Evolutionary conservation across 2,797 vertebrate genomes (phyloP), one percentile per base, ranked within the genome.

Genomic region (Halcyon smyrnensis): DNA sequence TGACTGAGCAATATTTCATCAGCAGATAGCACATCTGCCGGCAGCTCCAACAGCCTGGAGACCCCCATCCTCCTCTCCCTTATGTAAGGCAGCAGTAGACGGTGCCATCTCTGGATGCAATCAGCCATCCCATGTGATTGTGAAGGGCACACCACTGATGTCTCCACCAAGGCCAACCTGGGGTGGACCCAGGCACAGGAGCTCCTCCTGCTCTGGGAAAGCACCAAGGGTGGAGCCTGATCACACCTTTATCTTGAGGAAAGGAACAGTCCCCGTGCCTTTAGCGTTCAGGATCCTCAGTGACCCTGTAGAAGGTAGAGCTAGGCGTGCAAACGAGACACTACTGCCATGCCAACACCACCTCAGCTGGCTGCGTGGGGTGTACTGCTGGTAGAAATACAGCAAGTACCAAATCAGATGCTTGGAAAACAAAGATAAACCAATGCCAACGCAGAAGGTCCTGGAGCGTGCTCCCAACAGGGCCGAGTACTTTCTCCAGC

Each of bases 71-170:
- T 67, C 36, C 63, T 15, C 39, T 39, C 62, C 73, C 56, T 46
- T 3, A 51, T 27, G 19, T 41, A 60, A 60, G 68, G 73, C 0
- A 83, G 46, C 15, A 74, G 24, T 1, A 30, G 45, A 30, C 19
- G 25, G 76, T 17, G 32, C 3, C 2, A 51, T 5, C 41, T 39
- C 43, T 4, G 28, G 65, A 37, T 56, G 46, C 30, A 23, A 80
- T 8, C 41, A 36, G 46, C 69, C 51, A 32, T 1, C 3, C 17
- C n/a, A 34, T 0, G 0, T 0, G 6, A 60, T 25, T 0, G 11
- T 7, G 14, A 25, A 56, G 51, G 39, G 67, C 4, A 5, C 2
- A 16, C 36, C 34, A 45, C 20, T 19, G 32, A 69, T 20, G 28
- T 23, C 59, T 64, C 41, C 71, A 37, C 6, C 4, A 0, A 10